A percentile compares a stretch with the other conserved stretches of the same genome.
Evolutionary conservation across 2,888 invertebrate species (phyloP).

Genomic region (Brenthis hecate): DNA sequence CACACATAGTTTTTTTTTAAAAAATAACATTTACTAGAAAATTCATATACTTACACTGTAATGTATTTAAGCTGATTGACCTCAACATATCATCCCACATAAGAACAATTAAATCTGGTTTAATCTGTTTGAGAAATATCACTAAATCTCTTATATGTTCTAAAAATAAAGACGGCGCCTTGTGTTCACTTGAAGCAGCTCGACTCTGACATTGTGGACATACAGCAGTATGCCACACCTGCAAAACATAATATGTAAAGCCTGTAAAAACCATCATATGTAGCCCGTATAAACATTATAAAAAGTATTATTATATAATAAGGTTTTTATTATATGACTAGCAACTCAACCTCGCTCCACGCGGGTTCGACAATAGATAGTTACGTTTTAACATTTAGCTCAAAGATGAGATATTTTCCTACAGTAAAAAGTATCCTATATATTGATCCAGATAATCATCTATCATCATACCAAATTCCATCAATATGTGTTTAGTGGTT

Average conservation of each 20-base stretch:
- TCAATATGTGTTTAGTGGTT: too few relatives aligned
- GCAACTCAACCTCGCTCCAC: too few relatives aligned
- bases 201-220: constrained; percentile 82
- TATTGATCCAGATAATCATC: too few relatives aligned
- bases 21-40: too few relatives aligned
- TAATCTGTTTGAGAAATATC: constrained; percentile 81
- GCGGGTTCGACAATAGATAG: too few relatives aligned
- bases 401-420: too few relatives aligned
- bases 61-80: constrained; percentile 74
- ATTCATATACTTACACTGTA: constrained; percentile 75
- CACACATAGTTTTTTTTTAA: not conserved
- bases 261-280: not conserved
- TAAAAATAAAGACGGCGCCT: constrained; percentile 83
- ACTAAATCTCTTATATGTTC: constrained; percentile 86
- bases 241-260: constrained; percentile 28
- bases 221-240: constrained; percentile 88
- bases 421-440: too few relatives aligned
- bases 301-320: not conserved
- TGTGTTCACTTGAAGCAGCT: constrained; percentile 70
- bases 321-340: too few relatives aligned
- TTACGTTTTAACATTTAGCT: too few relatives aligned
- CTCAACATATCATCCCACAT: constrained; percentile 96
- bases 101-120: constrained; percentile 85
- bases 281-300: not conserved
- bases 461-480: too few relatives aligned